Evolutionary conservation across 2,888 invertebrate genomes (phyloP).

Genomic region (Disparrhopalites patrizii): DNA sequence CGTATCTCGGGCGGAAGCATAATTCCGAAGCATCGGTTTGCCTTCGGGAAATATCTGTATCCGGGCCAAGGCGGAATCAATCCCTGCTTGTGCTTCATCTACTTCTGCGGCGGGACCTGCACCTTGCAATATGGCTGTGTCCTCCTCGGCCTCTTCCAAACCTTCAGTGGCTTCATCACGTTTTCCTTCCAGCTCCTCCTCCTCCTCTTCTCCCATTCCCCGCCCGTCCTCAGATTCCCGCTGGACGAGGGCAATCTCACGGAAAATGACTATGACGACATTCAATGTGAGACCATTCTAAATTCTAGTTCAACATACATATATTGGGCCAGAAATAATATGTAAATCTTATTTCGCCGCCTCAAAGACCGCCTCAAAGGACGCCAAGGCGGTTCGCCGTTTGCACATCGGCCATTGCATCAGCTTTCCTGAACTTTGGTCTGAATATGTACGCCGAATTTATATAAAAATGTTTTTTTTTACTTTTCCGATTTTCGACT

Average conservation of each 20-base stretch:
- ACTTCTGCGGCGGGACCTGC: neutral
- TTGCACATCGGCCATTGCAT: too few relatives aligned
- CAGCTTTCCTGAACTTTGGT: too few relatives aligned
- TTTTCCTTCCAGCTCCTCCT: neutral
- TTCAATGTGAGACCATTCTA: too few relatives aligned
- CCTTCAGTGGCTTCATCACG: neutral
- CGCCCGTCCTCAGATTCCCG: neutral
- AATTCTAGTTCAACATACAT: too few relatives aligned
- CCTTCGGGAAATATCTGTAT: neutral
- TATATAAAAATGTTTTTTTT: too few relatives aligned
- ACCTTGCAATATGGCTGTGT: neutral
- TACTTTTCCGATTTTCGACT: too few relatives aligned
- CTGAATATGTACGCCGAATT: too few relatives aligned
- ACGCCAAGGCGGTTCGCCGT: too few relatives aligned
- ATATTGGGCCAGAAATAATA: too few relatives aligned
- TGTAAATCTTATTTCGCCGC: too few relatives aligned
- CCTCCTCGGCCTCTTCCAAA: neutral
- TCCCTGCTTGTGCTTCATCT: neutral
- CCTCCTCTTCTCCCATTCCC: neutral
- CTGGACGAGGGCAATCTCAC: neutral
- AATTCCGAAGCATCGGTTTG: neutral
- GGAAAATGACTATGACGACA: neutral
- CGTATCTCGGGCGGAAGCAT: too few relatives aligned
- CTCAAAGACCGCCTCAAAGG: too few relatives aligned
- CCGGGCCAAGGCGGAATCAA: neutral